A percentile compares a stretch with the other conserved stretches of the same genome.
These are phyloP conservation scores for Anastrepha ludens DNA, from an alignment of 1,140 invertebrate genomes.

Conservation along the genomic window DNA sequence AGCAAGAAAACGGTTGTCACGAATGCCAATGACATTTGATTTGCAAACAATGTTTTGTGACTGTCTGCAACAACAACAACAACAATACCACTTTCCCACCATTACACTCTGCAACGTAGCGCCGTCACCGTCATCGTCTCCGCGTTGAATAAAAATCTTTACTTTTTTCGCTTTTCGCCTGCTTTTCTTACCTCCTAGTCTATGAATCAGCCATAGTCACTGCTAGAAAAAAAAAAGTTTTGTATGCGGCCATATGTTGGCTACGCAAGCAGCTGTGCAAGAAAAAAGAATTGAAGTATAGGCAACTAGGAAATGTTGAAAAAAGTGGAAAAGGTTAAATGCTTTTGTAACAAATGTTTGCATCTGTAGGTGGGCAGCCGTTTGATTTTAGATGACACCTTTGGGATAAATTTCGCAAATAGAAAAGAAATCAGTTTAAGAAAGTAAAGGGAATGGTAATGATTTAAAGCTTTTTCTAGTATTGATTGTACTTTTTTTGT, in stretches of 20 bases:
- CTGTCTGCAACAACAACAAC: not conserved
- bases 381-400: conserved; percentile 19
- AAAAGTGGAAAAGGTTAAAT: not conserved
- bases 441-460: not conserved
- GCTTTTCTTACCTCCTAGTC: not conserved
- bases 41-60: conserved; percentile 25
- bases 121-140: not conserved
- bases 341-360: not conserved
- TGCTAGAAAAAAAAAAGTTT: not conserved
- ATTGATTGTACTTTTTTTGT: not conserved
- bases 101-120: not conserved
- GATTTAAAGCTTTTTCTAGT: not conserved
- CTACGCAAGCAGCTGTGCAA: not conserved
- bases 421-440: not conserved
- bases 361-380: not conserved
- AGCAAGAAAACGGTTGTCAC: conserved; percentile 39
- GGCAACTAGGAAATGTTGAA: not conserved
- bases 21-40: conserved; percentile 48
- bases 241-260: conserved; percentile 4
- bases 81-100: not conserved
- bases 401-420: not conserved
- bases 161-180: not conserved
- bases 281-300: not conserved
- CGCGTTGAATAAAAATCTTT: not conserved
- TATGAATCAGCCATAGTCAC: not conserved